These are phyloP conservation scores for Brachyhypopomus occidentalis DNA, from an alignment of 2,113 vertebrate species.

Conservation along the genomic window DNA sequence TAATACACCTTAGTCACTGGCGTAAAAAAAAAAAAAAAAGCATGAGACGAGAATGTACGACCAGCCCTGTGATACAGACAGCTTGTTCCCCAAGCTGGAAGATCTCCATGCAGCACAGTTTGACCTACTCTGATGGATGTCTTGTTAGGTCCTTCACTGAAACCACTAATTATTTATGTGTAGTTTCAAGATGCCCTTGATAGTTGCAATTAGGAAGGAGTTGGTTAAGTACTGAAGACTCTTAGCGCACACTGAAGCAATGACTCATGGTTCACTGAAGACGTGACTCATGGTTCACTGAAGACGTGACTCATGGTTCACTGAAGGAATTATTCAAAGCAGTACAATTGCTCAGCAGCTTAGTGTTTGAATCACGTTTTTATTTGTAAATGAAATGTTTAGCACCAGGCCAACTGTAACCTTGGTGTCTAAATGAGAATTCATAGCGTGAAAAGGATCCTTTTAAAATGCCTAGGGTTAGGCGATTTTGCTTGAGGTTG, in stretches of 20 bases:
- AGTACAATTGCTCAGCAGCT: too few relatives aligned
- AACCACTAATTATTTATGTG: slow-evolving; percentile 69
- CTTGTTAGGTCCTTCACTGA: slow-evolving; percentile 66
- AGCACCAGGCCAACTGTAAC: not conserved
- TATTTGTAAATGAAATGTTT: not conserved
- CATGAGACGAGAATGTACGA: slow-evolving; percentile 13
- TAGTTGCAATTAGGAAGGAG: slow-evolving; percentile 45
- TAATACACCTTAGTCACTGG: too few relatives aligned
- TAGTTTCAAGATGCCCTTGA: slow-evolving; percentile 66
- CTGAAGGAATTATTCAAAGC: too few relatives aligned
- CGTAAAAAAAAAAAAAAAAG: too few relatives aligned
- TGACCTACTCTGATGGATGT: slow-evolving; percentile 62
- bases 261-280: too few relatives aligned
- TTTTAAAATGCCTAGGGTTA: not conserved
- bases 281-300: too few relatives aligned
- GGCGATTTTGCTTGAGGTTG: not conserved
- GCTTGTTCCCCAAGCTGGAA: slow-evolving; percentile 44
- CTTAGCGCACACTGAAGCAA: not conserved
- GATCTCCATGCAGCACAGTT: slow-evolving; percentile 55
- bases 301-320: too few relatives aligned
- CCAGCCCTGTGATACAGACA: slow-evolving; percentile 55
- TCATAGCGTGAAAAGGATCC: not conserved
- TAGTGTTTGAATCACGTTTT: not conserved
- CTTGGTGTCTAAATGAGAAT: not conserved
- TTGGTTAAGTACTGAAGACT: slow-evolving; percentile 32